phyloP scores from a whole-genome alignment of 2,113 vertebrate species.

The Xenopus laevis region DNA sequence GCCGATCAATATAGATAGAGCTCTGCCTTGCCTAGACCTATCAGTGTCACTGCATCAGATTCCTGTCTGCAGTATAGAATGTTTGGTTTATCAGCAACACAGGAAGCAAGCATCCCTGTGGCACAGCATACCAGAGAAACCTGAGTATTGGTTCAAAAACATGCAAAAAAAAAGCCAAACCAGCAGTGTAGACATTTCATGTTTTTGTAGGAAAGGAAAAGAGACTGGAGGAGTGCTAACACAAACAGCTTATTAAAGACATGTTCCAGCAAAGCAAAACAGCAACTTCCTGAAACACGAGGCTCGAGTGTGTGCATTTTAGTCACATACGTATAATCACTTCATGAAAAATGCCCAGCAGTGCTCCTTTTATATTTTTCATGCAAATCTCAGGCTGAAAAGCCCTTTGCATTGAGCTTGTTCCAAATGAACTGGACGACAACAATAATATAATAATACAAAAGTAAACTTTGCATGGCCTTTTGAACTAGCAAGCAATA shows the following conservation, averaged over 20 bases:
- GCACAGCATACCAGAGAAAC: slow-evolving; percentile 12
- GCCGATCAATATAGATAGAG: background rate
- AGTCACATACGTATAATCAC: slow-evolving; percentile 20
- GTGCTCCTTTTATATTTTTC: slow-evolving; percentile 21
- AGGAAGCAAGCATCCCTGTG: slow-evolving; percentile 12
- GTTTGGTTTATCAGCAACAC: slow-evolving; percentile 33
- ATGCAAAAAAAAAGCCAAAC: background rate
- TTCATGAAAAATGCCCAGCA: slow-evolving; percentile 24
- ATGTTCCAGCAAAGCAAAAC: slow-evolving; percentile 32
- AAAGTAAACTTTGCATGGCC: slow-evolving; percentile 6
- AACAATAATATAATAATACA: background rate
- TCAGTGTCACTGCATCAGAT: background rate
- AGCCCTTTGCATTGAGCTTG: slow-evolving; percentile 1
- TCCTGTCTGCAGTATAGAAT: background rate
- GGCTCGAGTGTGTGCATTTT: slow-evolving; percentile 10
- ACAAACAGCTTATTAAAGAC: slow-evolving; percentile 33
- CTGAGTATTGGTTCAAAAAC: slow-evolving; percentile 8
- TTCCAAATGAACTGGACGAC: background rate
- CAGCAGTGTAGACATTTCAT: slow-evolving; percentile 29
- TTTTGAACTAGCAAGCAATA: background rate
- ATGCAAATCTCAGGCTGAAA: slow-evolving; percentile 3
- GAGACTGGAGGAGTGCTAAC: slow-evolving; percentile 34
- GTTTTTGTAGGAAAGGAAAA: slow-evolving; percentile 40
- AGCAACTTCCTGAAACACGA: slow-evolving; percentile 38
- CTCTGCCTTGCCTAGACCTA: background rate